These are phyloP conservation scores for Caenorhabditis angaria DNA, from an alignment of 2,888 invertebrate species.

Conservation along the genomic window DNA sequence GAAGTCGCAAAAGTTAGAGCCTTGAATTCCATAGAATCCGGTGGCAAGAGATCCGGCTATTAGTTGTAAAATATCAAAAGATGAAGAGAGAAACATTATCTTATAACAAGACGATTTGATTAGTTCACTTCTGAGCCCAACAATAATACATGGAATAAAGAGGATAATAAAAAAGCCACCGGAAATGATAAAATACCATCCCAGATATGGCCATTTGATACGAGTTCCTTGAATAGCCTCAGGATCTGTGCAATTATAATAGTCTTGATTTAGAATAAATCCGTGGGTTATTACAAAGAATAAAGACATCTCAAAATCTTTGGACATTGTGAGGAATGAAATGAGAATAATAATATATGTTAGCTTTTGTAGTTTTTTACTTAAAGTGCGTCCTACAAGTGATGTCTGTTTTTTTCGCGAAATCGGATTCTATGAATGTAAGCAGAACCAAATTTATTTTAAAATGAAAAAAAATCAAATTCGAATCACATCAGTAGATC, in stretches of 20 bases:
- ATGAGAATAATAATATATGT: no score
- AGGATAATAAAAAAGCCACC: conserved; percentile 14
- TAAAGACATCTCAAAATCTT: conserved; percentile 21
- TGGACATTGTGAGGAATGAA: no score
- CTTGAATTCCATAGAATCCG: conserved; percentile 32
- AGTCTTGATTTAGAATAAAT: conserved; percentile 16
- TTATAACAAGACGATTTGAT: conserved; percentile 38
- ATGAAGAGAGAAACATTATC: conserved; percentile 29
- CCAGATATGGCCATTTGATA: conserved; percentile 14
- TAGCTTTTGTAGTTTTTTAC: no score
- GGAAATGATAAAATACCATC: conserved; percentile 15
- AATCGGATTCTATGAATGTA: no score
- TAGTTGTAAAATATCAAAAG: conserved; percentile 23
- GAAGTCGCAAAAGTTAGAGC: conserved; percentile 27
- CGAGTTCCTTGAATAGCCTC: conserved; percentile 15
- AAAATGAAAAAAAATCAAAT: no score
- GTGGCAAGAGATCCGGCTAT: conserved; percentile 23
- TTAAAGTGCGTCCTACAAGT: no score
- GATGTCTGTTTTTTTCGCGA: no score
- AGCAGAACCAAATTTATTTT: no score
- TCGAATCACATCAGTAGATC: no score
- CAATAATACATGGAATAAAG: conserved; percentile 27
- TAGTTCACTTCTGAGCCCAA: conserved; percentile 20
- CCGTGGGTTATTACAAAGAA: conserved; percentile 20
- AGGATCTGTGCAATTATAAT: conserved; percentile 22